Conservation (phyloP, 2,888 invertebrate genomes). For the Seira sanloemensis region DNA sequence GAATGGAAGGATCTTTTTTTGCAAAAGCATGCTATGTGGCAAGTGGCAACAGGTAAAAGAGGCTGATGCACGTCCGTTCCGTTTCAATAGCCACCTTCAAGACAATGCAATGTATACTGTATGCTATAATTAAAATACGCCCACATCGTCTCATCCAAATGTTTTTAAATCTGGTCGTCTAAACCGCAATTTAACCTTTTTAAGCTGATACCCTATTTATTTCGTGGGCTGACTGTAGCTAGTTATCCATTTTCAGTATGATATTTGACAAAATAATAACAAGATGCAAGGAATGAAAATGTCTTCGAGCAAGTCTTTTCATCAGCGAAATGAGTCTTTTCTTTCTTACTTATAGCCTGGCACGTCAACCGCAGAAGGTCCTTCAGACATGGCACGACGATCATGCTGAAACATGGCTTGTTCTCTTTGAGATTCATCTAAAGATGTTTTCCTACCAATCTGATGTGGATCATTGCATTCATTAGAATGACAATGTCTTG, state of each 20-base stretch:
- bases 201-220: background rate
- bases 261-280: background rate
- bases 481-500: background rate
- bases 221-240: background rate
- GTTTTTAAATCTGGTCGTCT: background rate
- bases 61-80: background rate
- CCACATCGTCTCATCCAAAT: background rate
- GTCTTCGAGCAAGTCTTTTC: background rate
- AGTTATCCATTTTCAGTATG: background rate
- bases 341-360: background rate
- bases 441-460: background rate
- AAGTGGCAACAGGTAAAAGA: background rate
- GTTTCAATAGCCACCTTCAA: background rate
- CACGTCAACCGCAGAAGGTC: background rate
- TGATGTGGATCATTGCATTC: background rate
- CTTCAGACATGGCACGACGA: background rate
- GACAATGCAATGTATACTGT: background rate
- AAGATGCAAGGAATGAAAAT: background rate
- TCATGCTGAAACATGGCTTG: background rate
- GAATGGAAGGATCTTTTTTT: too few relatives aligned
- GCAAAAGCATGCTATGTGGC: too few relatives aligned
- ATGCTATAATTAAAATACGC: constrained; percentile 27
- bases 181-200: background rate
- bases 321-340: background rate
- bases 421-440: background rate